These are phyloP conservation scores for Brachyhypopomus occidentalis DNA, from an alignment of 2,113 vertebrate genomes.

Conservation along the genomic window DNA sequence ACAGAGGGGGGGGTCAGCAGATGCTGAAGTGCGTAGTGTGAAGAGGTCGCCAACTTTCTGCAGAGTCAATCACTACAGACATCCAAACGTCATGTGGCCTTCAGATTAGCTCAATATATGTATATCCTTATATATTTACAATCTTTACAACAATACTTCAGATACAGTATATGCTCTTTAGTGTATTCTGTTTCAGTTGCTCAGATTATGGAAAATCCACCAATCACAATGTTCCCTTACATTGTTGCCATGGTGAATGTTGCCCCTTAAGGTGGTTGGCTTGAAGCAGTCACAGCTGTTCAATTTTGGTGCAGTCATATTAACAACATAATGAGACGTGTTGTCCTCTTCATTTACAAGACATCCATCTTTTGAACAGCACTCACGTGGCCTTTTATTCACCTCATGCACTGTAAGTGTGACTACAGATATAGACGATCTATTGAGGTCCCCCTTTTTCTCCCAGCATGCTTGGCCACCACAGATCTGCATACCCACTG, in stretches of 20 bases:
- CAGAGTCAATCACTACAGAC: too few species aligned
- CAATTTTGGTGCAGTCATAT: background rate
- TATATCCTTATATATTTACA: too few species aligned
- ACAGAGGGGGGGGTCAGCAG: too few species aligned
- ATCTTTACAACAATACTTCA: too few species aligned
- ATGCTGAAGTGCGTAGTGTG: too few species aligned
- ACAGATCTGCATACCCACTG: slow-evolving; percentile 37
- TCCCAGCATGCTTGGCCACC: slow-evolving; percentile 47
- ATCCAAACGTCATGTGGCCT: too few species aligned
- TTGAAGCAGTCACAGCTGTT: background rate
- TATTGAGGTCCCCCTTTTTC: slow-evolving; percentile 38
- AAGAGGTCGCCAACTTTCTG: too few species aligned
- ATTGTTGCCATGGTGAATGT: slow-evolving; percentile 31
- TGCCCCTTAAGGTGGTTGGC: slow-evolving; percentile 6
- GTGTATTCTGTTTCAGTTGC: background rate
- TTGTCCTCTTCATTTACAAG: background rate
- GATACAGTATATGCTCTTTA: too few species aligned
- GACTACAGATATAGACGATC: slow-evolving; percentile 10
- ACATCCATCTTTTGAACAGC: background rate
- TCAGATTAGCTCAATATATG: too few species aligned
- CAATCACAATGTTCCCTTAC: slow-evolving; percentile 27
- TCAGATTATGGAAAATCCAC: slow-evolving; percentile 21
- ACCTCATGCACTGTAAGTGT: background rate
- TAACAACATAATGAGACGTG: background rate
- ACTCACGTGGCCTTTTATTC: background rate